A percentile compares a stretch with the other conserved stretches of the same genome.
phyloP scores from a whole-genome alignment of 2,113 vertebrate species.

The Dermatemys mawii region DNA sequence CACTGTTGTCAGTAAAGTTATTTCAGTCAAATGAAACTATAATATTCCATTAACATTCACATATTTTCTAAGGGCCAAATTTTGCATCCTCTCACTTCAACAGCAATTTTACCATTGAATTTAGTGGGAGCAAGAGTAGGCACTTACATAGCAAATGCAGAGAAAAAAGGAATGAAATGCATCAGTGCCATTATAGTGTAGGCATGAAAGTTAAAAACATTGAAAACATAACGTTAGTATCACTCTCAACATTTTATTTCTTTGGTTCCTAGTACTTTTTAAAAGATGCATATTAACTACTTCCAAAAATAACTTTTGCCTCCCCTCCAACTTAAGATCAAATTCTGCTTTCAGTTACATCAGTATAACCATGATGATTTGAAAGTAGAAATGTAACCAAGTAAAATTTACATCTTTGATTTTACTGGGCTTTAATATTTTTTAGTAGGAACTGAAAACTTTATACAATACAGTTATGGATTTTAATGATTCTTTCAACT shows the following conservation, averaged over 20 bases:
- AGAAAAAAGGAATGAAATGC: background rate
- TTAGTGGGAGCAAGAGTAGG: background rate
- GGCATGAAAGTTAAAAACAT: background rate
- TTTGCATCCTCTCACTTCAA: background rate
- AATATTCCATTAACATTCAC: background rate
- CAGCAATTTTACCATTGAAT: background rate
- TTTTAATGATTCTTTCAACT: background rate
- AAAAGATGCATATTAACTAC: rapidly evolving
- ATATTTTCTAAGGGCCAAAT: background rate
- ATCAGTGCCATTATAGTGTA: rapidly evolving
- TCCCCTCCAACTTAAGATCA: background rate
- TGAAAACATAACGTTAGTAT: background rate
- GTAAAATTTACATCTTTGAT: background rate
- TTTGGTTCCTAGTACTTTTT: background rate
- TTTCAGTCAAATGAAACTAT: background rate
- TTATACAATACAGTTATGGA: rapidly evolving
- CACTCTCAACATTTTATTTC: no score
- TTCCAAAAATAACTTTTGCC: conserved; percentile 20
- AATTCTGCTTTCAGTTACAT: background rate
- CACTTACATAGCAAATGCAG: background rate
- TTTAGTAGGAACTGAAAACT: background rate
- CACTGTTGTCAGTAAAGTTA: background rate
- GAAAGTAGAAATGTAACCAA: background rate
- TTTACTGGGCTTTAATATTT: background rate
- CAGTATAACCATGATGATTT: background rate